Evolutionary conservation across 2,113 vertebrate species (phyloP).

Genomic region (Brachypteracias leptosomus): DNA sequence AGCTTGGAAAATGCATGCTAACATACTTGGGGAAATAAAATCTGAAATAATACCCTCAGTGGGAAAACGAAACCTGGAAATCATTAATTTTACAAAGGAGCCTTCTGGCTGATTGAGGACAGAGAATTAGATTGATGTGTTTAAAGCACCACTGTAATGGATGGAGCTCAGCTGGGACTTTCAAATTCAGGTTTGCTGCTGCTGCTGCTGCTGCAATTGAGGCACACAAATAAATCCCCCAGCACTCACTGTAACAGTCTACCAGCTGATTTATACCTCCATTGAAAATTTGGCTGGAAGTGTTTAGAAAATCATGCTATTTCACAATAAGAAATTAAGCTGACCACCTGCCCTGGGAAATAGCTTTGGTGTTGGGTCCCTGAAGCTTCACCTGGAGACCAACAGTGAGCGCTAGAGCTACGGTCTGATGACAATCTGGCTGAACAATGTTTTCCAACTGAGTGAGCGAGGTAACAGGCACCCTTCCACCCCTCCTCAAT

Average conservation of each 20-base stretch:
- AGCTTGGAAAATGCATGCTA: slow-evolving; percentile 28
- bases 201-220: neutral
- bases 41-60: slow-evolving; percentile 31
- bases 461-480: neutral
- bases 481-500: neutral
- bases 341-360: neutral
- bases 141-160: neutral
- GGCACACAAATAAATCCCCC: slow-evolving; percentile 18
- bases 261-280: slow-evolving; percentile 20
- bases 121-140: neutral
- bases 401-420: neutral
- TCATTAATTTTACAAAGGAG: slow-evolving; percentile 40
- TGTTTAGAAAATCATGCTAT: neutral
- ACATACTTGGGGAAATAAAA: slow-evolving; percentile 34
- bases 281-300: neutral
- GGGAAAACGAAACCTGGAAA: slow-evolving; percentile 48
- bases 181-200: neutral
- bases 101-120: neutral
- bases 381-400: neutral
- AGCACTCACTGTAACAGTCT: neutral
- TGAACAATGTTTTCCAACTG: neutral
- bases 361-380: neutral
- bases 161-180: slow-evolving; percentile 9
- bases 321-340: neutral
- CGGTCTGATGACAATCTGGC: accelerated